Base-by-base conservation (phyloP, 2,888 invertebrate genomes). In the Carterocephalus palaemon region DNA sequence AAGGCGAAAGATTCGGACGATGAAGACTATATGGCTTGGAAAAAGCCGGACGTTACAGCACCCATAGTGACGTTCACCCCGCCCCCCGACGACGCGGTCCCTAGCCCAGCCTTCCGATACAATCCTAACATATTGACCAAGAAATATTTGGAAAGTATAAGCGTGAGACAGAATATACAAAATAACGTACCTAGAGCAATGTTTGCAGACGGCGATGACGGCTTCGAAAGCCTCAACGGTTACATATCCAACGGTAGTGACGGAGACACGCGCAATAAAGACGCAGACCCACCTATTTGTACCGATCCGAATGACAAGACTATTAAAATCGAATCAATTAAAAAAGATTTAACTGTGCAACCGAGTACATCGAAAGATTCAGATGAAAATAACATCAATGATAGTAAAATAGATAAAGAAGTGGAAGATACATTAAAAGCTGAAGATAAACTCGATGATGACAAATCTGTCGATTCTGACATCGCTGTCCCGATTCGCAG, bases 171-270 rank as follows among this genome's bases (percentile, higher is more conserved):
- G 45, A 70, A 70, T 39, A 60, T 68, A 29, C 66, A 70, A 45
- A 58, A 64, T 16, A 70, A 68, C 26, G 57, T 67, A 23, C 64
- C 70, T 0, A 66, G 69, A 60, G 68, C 73, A 0, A 63, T 70
- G 38, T 70, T 83, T 29, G 80, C 81, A 16, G 88, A 88, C 48
- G 87, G 94, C 66, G 95, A 95, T 64, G 95, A 95, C 65, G 95
- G 95, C 7, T 95, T 95, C 62, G 95, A 95, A 79, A 95, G 95
- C 70, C 88, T 95, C 4, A 94, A 93, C 60, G 94, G 94, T 5
- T 94, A 94, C 67, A 92, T 92, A 53, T 94, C 94, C 0, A 90
- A 92, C 61, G 90, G 90, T 40, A 92, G 92, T 54, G 84, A 87
- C 49, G 76, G 64, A 26, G 85, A 85, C 23, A 75, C 62, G 36